Base-by-base conservation (phyloP, 2,113 vertebrate genomes). In the Aspidoscelis tigris region DNA sequence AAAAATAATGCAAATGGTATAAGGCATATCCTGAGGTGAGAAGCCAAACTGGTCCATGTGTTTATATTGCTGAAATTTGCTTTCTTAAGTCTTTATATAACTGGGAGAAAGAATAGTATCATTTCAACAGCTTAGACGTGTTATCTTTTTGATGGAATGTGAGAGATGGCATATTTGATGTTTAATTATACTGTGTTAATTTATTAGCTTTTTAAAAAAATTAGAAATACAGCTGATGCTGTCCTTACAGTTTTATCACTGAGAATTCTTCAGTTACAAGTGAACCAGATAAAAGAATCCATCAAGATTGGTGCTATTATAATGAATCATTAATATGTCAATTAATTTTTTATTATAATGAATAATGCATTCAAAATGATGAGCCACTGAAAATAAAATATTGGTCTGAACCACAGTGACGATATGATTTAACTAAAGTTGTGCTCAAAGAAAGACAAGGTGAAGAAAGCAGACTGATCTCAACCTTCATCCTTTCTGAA, bases 271-370 rank as follows among this genome's bases (percentile, higher is more conserved):
- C 89, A 88, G 84, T 94, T 93, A 92, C 92, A 92, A 85, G 86
- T 90, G 82, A 92, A 82, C 0, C 3, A 81, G 78, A 71, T 8
- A 5, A 92, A 86, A 91, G 70, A 91, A 80, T 92, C 94, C 91
- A 88, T 92, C 88, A 90, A 73, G 86, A 95, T 91, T 88, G 92
- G 87, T 90, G 88, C 88, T 95, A 95, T 92, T 91, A 91, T 76
- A 92, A 95, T 95, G 91, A 94, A 96, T 94, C 87, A 95, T 96
- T 96, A 93, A 96, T 94, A 93, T 58, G 82, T 44, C 78, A 88
- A 89, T 94, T 81, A 91, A 96, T 94, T 93, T 93, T 93, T 95
- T 87, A 96, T 95, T 83, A 66, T 73, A 84, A 91, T 94, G 94
- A 95, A 93, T 95, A 94, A 95, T 93, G 85, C 70, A 87, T 93